phyloP scores from a whole-genome alignment of 1,140 invertebrate genomes.

The Stegodyphus dumicola region DNA sequence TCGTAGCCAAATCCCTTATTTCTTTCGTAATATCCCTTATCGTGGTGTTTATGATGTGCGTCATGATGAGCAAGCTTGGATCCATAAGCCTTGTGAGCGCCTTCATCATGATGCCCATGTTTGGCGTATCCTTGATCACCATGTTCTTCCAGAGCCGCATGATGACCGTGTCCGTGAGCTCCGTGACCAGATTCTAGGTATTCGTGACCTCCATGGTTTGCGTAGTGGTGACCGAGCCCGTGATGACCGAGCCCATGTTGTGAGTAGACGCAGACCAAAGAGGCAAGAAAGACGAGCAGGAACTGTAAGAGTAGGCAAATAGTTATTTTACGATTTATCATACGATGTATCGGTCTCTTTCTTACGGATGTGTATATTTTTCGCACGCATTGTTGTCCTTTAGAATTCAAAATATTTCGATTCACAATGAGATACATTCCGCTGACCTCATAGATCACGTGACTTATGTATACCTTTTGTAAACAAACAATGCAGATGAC shows the following conservation, averaged over 20 bases:
- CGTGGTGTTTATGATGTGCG: conserved; percentile 1
- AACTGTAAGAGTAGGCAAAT: neutral
- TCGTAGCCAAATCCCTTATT: conserved; percentile 44
- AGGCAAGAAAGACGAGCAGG: neutral
- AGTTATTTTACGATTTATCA: neutral
- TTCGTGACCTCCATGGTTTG: conserved; percentile 38
- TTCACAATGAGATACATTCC: too few species aligned
- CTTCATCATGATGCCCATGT: conserved; percentile 13
- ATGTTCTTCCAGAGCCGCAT: neutral
- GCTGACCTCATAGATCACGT: too few species aligned
- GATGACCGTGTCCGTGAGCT: conserved; percentile 12
- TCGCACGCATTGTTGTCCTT: too few species aligned
- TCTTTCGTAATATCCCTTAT: conserved; percentile 34
- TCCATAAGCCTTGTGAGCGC: neutral
- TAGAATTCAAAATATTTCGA: too few species aligned
- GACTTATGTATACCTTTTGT: too few species aligned
- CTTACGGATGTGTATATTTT: too few species aligned
- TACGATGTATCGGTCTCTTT: too few species aligned
- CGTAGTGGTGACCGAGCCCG: neutral
- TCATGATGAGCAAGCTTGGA: conserved; percentile 23
- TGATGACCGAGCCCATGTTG: neutral
- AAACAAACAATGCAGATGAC: too few species aligned
- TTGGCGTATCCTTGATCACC: conserved; percentile 20
- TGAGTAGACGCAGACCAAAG: neutral
- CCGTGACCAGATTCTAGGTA: conserved; percentile 15